phyloP scores from a whole-genome alignment of 2,888 invertebrate species.

The Diplazon laetatorius region DNA sequence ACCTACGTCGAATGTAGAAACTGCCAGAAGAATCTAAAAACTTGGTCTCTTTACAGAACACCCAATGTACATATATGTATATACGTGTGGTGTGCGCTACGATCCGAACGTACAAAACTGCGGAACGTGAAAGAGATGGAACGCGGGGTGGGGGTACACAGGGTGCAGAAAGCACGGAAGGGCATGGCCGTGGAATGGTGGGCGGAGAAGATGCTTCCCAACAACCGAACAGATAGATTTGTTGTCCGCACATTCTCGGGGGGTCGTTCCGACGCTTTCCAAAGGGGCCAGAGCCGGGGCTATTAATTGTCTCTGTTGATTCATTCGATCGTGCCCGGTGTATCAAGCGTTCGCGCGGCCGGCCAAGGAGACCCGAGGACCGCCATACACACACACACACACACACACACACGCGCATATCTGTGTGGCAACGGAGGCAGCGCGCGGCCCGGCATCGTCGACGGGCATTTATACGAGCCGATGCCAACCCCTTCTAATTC shows the following conservation, averaged over 20 bases:
- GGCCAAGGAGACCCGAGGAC: conserved; percentile 65
- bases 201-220: conserved; percentile 62
- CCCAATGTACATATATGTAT: no score
- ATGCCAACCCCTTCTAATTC: conserved; percentile 74
- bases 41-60: no score
- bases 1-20: no score
- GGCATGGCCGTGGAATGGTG: conserved; percentile 38
- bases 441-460: conserved; percentile 40
- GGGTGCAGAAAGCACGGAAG: conserved; percentile 15
- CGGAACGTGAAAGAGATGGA: conserved; percentile 20
- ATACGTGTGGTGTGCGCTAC: conserved; percentile 41
- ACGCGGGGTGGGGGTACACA: conserved; percentile 22
- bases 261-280: conserved; percentile 74
- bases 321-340: conserved; percentile 81
- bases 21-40: no score
- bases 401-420: no score
- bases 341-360: conserved; percentile 71
- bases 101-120: conserved; percentile 44
- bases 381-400: conserved; percentile 22
- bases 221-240: conserved; percentile 76
- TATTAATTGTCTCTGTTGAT: conserved; percentile 82
- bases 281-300: conserved; percentile 74
- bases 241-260: conserved; percentile 75
- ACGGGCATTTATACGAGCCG: conserved; percentile 66
- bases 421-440: no score